Percentiles rank a stretch among this genome's conserved stretches.
Conservation (phyloP, 92 coral and sea anemone species). For the Siderastrea radians region DNA sequence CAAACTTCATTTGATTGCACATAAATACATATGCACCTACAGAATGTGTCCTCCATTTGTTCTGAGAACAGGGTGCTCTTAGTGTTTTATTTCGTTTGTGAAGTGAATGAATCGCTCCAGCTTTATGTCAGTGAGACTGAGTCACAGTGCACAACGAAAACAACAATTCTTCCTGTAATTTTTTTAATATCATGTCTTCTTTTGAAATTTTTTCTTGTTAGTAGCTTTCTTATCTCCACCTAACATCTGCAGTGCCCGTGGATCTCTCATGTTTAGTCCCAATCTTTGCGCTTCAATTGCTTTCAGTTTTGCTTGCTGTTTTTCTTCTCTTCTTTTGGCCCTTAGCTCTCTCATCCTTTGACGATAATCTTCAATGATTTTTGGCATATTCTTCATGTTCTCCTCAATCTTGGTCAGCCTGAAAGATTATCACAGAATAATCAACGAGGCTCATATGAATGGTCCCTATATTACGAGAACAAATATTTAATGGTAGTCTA, state of each 20-base stretch:
- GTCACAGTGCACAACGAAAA: too few relatives aligned
- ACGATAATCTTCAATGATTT: slow-evolving; percentile 90
- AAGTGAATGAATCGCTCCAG: too few relatives aligned
- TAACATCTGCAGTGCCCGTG: slow-evolving; percentile 84
- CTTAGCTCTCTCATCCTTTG: slow-evolving; percentile 88
- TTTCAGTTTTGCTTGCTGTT: slow-evolving; percentile 73
- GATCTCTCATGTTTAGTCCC: slow-evolving; percentile 93
- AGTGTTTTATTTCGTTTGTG: too few relatives aligned
- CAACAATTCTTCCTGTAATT: too few relatives aligned
- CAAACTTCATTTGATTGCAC: too few relatives aligned
- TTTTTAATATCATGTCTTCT: background rate
- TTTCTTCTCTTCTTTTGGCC: slow-evolving; percentile 79
- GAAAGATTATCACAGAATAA: background rate
- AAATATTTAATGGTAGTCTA: too few relatives aligned
- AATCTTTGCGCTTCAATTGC: slow-evolving; percentile 89
- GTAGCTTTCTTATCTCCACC: slow-evolving; percentile 45
- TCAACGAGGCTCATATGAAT: too few relatives aligned
- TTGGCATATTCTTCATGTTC: slow-evolving; percentile 98
- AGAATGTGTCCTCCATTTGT: too few relatives aligned
- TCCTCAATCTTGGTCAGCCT: slow-evolving; percentile 90
- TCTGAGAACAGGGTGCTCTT: too few relatives aligned
- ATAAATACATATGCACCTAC: too few relatives aligned
- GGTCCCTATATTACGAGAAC: too few relatives aligned
- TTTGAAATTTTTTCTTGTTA: slow-evolving; percentile 7
- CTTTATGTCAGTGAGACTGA: too few relatives aligned